phyloP scores from a whole-genome alignment of 2,888 invertebrate genomes.

The Drosophila sordidapex region DNA sequence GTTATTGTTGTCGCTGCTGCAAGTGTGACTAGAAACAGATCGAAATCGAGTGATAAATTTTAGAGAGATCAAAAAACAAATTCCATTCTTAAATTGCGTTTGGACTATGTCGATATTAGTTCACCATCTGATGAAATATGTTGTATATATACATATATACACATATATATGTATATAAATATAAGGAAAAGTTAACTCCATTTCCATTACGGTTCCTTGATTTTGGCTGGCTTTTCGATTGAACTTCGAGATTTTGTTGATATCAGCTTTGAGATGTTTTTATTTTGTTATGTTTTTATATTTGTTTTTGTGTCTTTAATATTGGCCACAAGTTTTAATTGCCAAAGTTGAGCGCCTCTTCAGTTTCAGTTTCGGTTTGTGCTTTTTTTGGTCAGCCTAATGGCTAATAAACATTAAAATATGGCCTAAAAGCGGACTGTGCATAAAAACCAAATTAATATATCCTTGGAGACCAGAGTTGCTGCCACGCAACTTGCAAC shows the following conservation, averaged over 20 bases:
- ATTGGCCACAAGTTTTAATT: conserved; percentile 67
- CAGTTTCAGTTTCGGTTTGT: conserved; percentile 1
- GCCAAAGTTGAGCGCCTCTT: conserved; percentile 57
- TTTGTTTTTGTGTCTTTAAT: conserved; percentile 16
- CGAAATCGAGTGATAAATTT: not conserved
- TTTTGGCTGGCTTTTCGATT: conserved; percentile 7
- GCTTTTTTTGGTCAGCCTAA: conserved; percentile 61
- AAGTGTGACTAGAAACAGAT: conserved; percentile 7
- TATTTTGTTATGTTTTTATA: not conserved
- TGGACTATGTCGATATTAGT: not conserved
- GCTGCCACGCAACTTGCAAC: conserved; percentile 26
- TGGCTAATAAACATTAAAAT: conserved; percentile 75
- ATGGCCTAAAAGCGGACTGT: conserved; percentile 57
- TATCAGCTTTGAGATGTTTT: conserved; percentile 1
- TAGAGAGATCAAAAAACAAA: not conserved
- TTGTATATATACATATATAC: too few species aligned
- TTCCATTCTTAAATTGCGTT: not conserved
- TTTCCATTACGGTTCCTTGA: not conserved
- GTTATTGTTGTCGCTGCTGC: not conserved
- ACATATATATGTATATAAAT: too few species aligned
- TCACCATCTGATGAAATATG: not conserved
- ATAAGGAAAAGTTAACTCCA: not conserved
- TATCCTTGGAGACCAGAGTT: conserved; percentile 71
- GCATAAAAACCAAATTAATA: conserved; percentile 78
- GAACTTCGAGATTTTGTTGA: not conserved